These are phyloP conservation scores for Gastrophryne carolinensis DNA, from an alignment of 2,797 vertebrate species.

Conservation along the genomic window DNA sequence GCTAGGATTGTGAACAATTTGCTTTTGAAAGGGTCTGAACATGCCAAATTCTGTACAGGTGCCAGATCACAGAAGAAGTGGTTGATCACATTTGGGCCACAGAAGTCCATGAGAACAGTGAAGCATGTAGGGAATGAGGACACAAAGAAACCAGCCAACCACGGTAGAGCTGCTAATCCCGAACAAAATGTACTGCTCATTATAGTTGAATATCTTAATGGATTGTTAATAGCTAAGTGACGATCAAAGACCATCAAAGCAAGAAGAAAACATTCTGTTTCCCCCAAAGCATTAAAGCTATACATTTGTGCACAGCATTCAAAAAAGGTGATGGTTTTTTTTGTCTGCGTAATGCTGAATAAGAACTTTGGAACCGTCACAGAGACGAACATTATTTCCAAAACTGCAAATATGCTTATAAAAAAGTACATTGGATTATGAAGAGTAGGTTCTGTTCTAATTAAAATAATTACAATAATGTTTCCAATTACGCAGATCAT, in stretches of 20 bases:
- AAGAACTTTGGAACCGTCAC: neutral
- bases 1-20: neutral
- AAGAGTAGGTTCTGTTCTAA: neutral
- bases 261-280: slow-evolving; percentile 53
- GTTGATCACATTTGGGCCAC: slow-evolving; percentile 6
- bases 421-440: slow-evolving; percentile 28
- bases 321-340: slow-evolving; percentile 44
- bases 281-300: slow-evolving; percentile 51
- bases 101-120: slow-evolving; percentile 8
- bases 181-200: neutral
- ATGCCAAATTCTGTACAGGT: slow-evolving; percentile 16
- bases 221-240: slow-evolving; percentile 17
- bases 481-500: neutral
- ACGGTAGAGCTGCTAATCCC: neutral
- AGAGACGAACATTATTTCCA: slow-evolving; percentile 15
- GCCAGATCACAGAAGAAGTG: slow-evolving; percentile 32
- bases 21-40: slow-evolving; percentile 1
- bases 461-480: neutral
- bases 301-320: slow-evolving; percentile 53
- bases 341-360: neutral
- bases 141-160: neutral
- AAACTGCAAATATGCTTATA: neutral
- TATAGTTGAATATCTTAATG: slow-evolving; percentile 14
- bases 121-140: neutral
- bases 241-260: slow-evolving; percentile 20